Evolutionary conservation across 2,797 vertebrate genomes (phyloP).

Genomic region (Dendrocincla fuliginosa): DNA sequence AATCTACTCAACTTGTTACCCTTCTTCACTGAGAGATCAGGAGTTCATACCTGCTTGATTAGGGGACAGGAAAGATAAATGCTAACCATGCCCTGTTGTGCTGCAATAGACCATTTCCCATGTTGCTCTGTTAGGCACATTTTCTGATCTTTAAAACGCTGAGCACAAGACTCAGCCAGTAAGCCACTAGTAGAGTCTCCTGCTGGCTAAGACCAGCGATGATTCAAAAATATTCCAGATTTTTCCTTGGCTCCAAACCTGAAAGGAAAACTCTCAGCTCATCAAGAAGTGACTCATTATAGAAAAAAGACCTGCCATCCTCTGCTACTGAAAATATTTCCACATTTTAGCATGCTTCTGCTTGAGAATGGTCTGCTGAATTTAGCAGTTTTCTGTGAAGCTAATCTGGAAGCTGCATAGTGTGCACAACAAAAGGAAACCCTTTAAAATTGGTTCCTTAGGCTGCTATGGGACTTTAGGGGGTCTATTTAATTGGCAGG

Average conservation of each 20-base stretch:
- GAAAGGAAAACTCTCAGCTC: conserved; percentile 18
- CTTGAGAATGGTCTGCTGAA: conserved; percentile 16
- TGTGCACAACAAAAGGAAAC: background rate
- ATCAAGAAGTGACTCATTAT: conserved; percentile 25
- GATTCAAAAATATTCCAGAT: background rate
- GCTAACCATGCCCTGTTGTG: background rate
- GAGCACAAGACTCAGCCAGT: background rate
- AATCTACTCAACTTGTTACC: background rate
- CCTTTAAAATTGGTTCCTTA: background rate
- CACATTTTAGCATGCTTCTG: background rate
- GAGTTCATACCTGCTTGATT: background rate
- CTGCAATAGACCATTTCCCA: background rate
- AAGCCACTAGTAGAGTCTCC: conserved; percentile 8
- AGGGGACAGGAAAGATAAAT: background rate
- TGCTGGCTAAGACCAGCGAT: conserved; percentile 2
- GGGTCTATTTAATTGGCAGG: conserved; percentile 49
- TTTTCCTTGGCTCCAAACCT: background rate
- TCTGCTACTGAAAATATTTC: background rate
- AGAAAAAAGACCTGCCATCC: conserved; percentile 15
- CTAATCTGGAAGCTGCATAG: background rate
- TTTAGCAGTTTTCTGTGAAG: background rate
- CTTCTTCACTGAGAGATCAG: background rate
- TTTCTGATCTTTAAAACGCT: conserved; percentile 18
- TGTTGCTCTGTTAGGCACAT: background rate
- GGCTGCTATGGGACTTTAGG: background rate